Evolutionary conservation across 2,113 vertebrate species (phyloP).

Genomic region (Orycteropus afer): DNA sequence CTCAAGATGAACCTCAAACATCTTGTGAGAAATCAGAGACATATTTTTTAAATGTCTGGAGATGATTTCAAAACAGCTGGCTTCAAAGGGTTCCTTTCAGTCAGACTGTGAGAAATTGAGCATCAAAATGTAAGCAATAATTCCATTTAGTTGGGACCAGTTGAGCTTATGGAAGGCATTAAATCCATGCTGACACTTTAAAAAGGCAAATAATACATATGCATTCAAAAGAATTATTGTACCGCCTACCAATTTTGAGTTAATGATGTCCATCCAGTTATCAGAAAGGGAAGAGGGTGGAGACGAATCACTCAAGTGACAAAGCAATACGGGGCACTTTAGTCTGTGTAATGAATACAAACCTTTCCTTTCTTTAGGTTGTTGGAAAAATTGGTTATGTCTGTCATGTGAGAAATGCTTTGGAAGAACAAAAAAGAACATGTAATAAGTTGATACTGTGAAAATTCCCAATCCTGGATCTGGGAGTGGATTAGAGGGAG

Average conservation of each 20-base stretch:
- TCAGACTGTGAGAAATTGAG: slow-evolving; percentile 2
- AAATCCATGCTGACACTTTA: neutral
- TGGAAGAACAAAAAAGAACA: neutral
- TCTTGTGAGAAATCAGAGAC: neutral
- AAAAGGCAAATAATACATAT: slow-evolving; percentile 48
- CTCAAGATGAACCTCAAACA: neutral
- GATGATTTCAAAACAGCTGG: neutral
- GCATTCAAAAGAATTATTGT: neutral
- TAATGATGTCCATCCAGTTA: slow-evolving; percentile 26
- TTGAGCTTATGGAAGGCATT: neutral
- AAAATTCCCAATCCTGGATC: neutral
- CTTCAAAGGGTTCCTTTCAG: neutral
- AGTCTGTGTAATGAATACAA: slow-evolving; percentile 3
- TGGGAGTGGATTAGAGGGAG: neutral
- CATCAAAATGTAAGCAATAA: slow-evolving; percentile 13
- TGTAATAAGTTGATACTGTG: neutral
- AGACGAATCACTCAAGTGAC: neutral
- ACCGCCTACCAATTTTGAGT: neutral
- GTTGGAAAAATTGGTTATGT: neutral
- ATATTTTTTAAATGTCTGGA: neutral
- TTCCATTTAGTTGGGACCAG: neutral
- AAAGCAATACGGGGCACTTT: neutral
- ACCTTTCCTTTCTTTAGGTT: neutral
- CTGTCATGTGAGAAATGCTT: neutral
- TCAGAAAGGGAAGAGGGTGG: neutral